phyloP scores from a whole-genome alignment of 2,888 invertebrate species.

The Dicyrtomina minuta region DNA sequence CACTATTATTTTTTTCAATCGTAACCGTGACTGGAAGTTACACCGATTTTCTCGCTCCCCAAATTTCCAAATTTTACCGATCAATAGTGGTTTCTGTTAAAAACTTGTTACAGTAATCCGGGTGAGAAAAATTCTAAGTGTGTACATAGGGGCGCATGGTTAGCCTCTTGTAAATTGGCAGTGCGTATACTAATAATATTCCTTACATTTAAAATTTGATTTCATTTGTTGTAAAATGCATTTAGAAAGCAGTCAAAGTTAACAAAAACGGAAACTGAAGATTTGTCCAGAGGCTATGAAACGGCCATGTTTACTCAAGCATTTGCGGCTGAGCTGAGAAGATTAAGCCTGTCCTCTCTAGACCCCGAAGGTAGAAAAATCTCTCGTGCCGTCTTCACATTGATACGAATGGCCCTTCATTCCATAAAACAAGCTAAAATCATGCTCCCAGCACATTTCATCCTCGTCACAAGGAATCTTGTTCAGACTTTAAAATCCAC shows the following conservation, averaged over 20 bases:
- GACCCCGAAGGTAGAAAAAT: conserved; percentile 8
- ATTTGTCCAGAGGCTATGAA: conserved; percentile 11
- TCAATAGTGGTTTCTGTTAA: not conserved
- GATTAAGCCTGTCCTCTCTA: not conserved
- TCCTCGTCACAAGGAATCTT: conserved; percentile 8
- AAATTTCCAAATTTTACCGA: not conserved
- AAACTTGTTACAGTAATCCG: too few relatives aligned
- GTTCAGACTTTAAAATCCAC: conserved; percentile 13
- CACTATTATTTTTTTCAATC: too few relatives aligned
- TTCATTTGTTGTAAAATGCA: not conserved
- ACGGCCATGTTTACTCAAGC: conserved; percentile 14
- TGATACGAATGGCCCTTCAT: conserved; percentile 14
- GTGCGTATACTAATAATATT: not conserved
- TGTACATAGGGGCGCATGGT: too few relatives aligned
- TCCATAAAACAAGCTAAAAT: not conserved
- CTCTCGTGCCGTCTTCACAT: conserved; percentile 3
- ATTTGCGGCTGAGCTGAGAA: not conserved
- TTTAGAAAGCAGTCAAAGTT: conserved; percentile 6
- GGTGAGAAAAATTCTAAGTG: too few relatives aligned
- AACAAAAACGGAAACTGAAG: not conserved
- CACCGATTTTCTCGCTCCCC: not conserved
- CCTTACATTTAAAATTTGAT: not conserved
- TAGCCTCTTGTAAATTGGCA: too few relatives aligned
- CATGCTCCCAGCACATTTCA: conserved; percentile 3
- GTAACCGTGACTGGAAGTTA: not conserved